Base-by-base conservation (phyloP, 1,140 invertebrate genomes). In the Diuraphis noxia region DNA sequence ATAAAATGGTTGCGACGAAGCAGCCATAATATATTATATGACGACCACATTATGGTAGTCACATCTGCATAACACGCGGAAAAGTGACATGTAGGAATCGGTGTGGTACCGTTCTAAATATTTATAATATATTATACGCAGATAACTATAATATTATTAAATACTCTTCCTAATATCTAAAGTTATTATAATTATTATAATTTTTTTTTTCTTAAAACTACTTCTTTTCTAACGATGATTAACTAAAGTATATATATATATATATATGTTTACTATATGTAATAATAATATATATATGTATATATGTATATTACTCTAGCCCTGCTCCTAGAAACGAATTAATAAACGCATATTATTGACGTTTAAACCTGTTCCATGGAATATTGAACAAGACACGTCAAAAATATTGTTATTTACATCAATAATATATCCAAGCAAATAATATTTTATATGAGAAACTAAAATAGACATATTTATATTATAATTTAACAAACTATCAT, bases 321-420 rank as follows among this genome's bases (percentile, higher is more conserved):
- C 85, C n/a, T 52, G 36, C 8, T 86, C 85, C 85, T 49, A 25
- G 34, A 49, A 86, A 86, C 85, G 46, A 86, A 52, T 49, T 86
- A 52, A 86, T 34, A 13, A 46, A 8, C 8, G 8, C 23, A 52
- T 34, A 38, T 81, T 13, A 38, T 81, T 9, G 25, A 81, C 7
- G 36, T 25, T 49, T 49, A 40, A 40, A 25, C 10, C 3, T 38
- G 38, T 40, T 84, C 13, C 13, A 13, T 40, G 3, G 43, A 84
- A 30, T n/a, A 84, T 84, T 10, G n/a, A 84, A 41, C 10, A 3
- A 19, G 40, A 84, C 25, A 17, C 81, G 40, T 84, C 25, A n/a
- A 40, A 38, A 8, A 23, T 23, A 77, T n/a, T n/a, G 19, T 72
- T 49, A 49, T 49, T 49, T 72, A 72, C 30, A 72, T n/a, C 56